These are phyloP conservation scores for Pandemis heparana DNA, from an alignment of 2,888 invertebrate genomes.

Conservation along the genomic window DNA sequence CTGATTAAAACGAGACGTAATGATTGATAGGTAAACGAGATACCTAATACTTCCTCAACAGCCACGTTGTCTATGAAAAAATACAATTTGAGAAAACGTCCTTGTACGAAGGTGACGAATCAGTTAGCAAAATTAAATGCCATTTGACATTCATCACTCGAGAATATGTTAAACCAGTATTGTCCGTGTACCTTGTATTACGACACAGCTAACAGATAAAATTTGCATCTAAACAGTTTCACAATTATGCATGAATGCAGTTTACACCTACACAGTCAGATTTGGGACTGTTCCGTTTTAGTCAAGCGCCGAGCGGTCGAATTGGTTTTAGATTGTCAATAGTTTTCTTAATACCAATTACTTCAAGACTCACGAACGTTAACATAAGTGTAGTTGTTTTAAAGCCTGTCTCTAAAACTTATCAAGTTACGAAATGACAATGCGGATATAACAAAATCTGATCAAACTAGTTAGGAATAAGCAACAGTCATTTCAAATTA, in stretches of 20 bases:
- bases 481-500: too few species aligned
- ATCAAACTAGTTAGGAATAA: too few species aligned
- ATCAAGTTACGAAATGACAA: too few species aligned
- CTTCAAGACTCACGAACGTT: neutral
- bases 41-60: neutral
- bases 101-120: conserved; percentile 30
- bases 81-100: neutral
- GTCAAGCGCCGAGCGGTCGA: neutral
- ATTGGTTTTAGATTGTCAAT: neutral
- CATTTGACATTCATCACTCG: conserved; percentile 16
- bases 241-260: conserved; percentile 41
- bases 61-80: neutral
- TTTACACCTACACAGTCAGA: conserved; percentile 25
- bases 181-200: conserved; percentile 5
- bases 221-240: conserved; percentile 35
- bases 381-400: too few species aligned
- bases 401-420: too few species aligned
- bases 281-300: conserved; percentile 29
- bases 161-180: conserved; percentile 20
- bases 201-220: conserved; percentile 10
- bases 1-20: neutral
- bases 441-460: too few species aligned
- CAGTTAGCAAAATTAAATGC: conserved; percentile 31
- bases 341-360: neutral
- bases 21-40: neutral